These are phyloP conservation scores for Sardinella longiceps DNA, from an alignment of 2,797 vertebrate genomes.

Conservation along the genomic window DNA sequence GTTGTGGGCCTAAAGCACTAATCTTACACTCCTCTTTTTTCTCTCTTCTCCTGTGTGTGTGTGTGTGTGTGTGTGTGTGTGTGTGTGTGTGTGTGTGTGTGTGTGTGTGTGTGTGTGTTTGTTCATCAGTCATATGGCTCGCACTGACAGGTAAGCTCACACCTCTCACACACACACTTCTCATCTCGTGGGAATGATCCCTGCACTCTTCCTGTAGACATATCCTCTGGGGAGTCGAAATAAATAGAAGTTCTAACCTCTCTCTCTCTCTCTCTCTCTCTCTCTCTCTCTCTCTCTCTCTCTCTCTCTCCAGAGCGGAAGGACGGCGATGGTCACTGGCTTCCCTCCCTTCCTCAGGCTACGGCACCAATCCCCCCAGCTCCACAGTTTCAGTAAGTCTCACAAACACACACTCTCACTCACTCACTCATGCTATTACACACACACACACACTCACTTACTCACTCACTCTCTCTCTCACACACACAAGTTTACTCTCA, in stretches of 20 bases:
- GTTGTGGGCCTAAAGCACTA: not conserved
- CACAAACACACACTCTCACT: not conserved
- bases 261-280: constrained; percentile 44
- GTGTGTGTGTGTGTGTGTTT: constrained; percentile 45
- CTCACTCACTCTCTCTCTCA: too few relatives aligned
- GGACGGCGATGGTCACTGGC: constrained; percentile 97
- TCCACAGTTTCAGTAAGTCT: constrained; percentile 92
- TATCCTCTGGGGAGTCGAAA: not conserved
- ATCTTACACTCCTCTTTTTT: not conserved
- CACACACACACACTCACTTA: too few relatives aligned
- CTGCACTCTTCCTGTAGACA: not conserved
- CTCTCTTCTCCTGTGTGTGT: not conserved
- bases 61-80: not conserved
- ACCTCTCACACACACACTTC: constrained; percentile 32
- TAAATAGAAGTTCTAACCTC: not conserved
- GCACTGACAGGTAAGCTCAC: constrained; percentile 81
- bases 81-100: constrained; percentile 45
- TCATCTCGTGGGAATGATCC: too few relatives aligned
- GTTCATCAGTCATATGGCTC: constrained; percentile 81
- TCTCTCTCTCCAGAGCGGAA: constrained; percentile 82
- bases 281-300: not conserved
- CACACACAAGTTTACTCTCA: too few relatives aligned
- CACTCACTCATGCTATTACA: too few relatives aligned
- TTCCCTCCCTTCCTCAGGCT: constrained; percentile 95
- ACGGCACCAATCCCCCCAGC: constrained; percentile 97